Conservation (phyloP, 1,140 invertebrate genomes). For the Drosophila fuyamai region DNA sequence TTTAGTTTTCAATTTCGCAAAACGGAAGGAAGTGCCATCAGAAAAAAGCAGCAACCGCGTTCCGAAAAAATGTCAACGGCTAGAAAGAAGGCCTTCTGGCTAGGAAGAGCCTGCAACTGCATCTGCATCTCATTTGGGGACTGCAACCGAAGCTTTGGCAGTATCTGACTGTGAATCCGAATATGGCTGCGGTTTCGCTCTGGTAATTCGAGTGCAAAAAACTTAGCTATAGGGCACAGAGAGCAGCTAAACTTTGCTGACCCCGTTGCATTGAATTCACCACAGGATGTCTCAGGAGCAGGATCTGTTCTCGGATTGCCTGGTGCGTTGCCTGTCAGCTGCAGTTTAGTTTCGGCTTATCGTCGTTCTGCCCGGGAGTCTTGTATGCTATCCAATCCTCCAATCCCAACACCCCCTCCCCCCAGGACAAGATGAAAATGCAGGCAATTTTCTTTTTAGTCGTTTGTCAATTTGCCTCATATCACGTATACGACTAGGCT, state of each 20-base stretch:
- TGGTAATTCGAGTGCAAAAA: slow-evolving; percentile 56
- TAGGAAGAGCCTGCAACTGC: slow-evolving; percentile 1
- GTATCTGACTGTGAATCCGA: slow-evolving; percentile 33
- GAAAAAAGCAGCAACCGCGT: slow-evolving; percentile 4
- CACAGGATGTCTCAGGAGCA: slow-evolving; percentile 41
- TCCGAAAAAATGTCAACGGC: slow-evolving; percentile 58
- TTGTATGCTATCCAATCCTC: background rate
- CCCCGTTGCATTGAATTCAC: slow-evolving; percentile 56
- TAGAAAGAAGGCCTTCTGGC: slow-evolving; percentile 26
- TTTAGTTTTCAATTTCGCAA: slow-evolving; percentile 67
- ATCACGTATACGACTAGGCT: slow-evolving; percentile 58
- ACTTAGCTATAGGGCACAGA: slow-evolving; percentile 15
- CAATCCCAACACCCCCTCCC: background rate
- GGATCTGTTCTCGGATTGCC: slow-evolving; percentile 37
- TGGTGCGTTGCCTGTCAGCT: slow-evolving; percentile 53
- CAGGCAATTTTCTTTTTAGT: slow-evolving; percentile 57
- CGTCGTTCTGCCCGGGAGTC: slow-evolving; percentile 29
- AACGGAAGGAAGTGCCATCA: slow-evolving; percentile 52
- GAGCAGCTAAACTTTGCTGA: slow-evolving; percentile 33
- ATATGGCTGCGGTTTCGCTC: slow-evolving; percentile 31
- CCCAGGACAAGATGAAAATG: slow-evolving; percentile 27
- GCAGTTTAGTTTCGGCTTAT: slow-evolving; percentile 56
- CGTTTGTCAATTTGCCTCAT: slow-evolving; percentile 50
- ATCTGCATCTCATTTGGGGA: slow-evolving; percentile 7
- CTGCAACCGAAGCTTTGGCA: slow-evolving; percentile 14